Evolutionary conservation across 2,888 invertebrate species (phyloP).

Genomic region (Drosophila borborema): DNA sequence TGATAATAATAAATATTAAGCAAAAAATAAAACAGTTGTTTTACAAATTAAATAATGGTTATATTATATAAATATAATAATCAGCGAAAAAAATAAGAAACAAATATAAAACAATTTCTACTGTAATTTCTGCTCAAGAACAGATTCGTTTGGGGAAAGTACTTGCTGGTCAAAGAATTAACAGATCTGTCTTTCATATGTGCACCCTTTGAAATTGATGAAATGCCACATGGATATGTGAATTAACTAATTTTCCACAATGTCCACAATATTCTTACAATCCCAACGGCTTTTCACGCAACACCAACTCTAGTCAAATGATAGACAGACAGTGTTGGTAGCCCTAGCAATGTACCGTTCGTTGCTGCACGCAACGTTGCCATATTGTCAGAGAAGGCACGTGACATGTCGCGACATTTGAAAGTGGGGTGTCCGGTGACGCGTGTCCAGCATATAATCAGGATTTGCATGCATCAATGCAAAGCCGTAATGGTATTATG

Average conservation of each 20-base stretch:
- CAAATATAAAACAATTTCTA: no score
- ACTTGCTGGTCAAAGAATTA: no score
- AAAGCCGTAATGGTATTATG: slow-evolving; percentile 60
- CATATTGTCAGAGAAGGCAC: slow-evolving; percentile 71
- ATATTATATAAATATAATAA: no score
- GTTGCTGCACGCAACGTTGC: slow-evolving; percentile 43
- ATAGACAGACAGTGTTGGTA: slow-evolving; percentile 40
- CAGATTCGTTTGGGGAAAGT: no score
- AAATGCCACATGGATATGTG: not conserved
- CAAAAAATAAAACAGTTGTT: no score
- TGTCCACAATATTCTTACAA: not conserved
- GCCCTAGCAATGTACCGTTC: slow-evolving; percentile 61
- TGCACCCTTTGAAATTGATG: not conserved
- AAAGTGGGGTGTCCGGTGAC: slow-evolving; percentile 56
- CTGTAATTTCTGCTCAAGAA: no score
- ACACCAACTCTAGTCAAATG: slow-evolving; percentile 4
- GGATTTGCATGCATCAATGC: slow-evolving; percentile 80
- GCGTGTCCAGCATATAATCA: slow-evolving; percentile 77
- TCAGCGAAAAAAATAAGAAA: no score
- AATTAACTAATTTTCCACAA: slow-evolving; percentile 2
- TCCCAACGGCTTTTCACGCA: slow-evolving; percentile 6
- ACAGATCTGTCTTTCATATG: not conserved
- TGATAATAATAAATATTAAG: no score
- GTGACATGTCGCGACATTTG: slow-evolving; percentile 47
- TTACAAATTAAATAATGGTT: no score